Evolutionary conservation across 1,140 invertebrate genomes (phyloP).

Genomic region (honey bee (Apis mellifera)): DNA sequence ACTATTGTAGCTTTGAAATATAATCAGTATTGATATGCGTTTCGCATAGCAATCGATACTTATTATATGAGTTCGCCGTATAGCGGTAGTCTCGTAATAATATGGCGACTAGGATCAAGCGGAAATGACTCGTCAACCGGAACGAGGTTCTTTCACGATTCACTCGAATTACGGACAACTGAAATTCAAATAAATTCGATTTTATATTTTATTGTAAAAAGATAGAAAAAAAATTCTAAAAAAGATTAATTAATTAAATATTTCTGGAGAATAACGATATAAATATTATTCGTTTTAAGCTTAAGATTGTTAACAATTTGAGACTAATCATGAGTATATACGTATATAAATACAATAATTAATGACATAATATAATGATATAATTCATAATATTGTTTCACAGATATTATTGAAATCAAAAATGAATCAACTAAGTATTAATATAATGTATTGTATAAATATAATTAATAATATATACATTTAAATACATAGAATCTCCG

Average conservation of each 20-base stretch:
- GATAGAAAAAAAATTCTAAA: not conserved
- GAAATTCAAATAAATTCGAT: not conserved
- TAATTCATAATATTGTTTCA: too few species aligned
- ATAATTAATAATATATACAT: too few species aligned
- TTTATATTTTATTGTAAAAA: not conserved
- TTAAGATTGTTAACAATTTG: too few species aligned
- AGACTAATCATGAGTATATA: too few species aligned
- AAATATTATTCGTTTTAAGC: too few species aligned
- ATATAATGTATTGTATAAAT: too few species aligned
- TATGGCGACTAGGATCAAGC: conserved; percentile 43
- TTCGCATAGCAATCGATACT: conserved; percentile 47
- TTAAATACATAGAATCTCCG: too few species aligned
- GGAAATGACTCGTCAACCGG: conserved; percentile 64
- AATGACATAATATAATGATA: too few species aligned
- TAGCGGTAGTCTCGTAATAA: conserved; percentile 51
- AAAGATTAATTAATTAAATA: not conserved
- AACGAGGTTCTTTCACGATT: conserved; percentile 64
- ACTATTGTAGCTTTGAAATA: not conserved
- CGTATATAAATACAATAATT: too few species aligned
- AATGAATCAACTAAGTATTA: too few species aligned
- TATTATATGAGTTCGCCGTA: not conserved
- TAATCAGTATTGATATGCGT: conserved; percentile 4
- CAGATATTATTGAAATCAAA: too few species aligned
- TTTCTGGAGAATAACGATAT: too few species aligned
- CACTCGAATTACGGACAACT: conserved; percentile 35